phyloP scores from a whole-genome alignment of 2,888 invertebrate species.

The Hemicrepidius hirtus region DNA sequence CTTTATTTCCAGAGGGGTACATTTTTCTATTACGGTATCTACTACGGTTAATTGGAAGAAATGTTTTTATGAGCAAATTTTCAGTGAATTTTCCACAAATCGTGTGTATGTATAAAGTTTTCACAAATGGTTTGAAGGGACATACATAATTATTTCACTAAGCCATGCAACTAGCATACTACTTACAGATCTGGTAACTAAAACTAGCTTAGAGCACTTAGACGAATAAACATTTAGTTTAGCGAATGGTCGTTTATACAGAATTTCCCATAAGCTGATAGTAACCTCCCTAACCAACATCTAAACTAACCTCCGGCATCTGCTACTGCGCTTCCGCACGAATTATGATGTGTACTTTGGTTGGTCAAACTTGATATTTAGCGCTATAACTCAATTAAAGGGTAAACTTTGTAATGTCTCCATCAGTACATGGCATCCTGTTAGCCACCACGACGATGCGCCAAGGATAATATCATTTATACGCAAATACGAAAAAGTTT shows the following conservation, averaged over 20 bases:
- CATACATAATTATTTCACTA: no score
- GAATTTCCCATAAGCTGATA: slow-evolving; percentile 31
- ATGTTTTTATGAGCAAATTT: no score
- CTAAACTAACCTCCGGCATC: slow-evolving; percentile 31
- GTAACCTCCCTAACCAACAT: slow-evolving; percentile 19
- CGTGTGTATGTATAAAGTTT: no score
- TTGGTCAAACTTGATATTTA: slow-evolving; percentile 42
- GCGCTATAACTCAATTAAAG: slow-evolving; percentile 50
- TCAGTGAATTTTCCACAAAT: no score
- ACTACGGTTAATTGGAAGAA: no score
- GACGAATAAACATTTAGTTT: slow-evolving; percentile 32
- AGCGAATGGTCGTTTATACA: slow-evolving; percentile 16
- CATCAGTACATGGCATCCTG: slow-evolving; percentile 30
- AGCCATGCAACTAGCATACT: background rate
- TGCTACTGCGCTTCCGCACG: slow-evolving; percentile 34
- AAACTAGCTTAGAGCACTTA: slow-evolving; percentile 32
- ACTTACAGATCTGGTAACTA: slow-evolving; percentile 26
- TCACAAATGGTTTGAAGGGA: no score
- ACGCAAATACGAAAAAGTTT: slow-evolving; percentile 34
- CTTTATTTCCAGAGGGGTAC: no score
- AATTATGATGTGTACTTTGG: slow-evolving; percentile 37
- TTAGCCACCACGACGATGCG: slow-evolving; percentile 15
- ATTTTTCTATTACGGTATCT: no score
- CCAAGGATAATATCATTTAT: slow-evolving; percentile 30
- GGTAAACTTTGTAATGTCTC: slow-evolving; percentile 47